phyloP scores from a whole-genome alignment of 1,140 invertebrate species.

The Atopsyche davidsoni region DNA sequence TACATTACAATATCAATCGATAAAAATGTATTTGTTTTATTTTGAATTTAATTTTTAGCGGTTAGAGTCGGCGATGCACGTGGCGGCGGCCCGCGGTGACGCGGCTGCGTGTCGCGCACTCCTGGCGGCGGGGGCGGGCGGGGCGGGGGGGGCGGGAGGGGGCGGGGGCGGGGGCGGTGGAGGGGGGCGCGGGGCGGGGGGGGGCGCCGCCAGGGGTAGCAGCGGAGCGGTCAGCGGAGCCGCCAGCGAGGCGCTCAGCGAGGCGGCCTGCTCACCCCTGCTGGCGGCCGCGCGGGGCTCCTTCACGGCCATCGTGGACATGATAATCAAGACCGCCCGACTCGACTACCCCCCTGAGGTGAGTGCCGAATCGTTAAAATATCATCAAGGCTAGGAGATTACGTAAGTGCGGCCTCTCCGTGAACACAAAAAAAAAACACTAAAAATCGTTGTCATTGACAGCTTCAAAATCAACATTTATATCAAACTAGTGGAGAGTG shows the following conservation, averaged over 20 bases:
- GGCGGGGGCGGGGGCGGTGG: constrained; percentile 9
- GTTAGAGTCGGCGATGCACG: constrained; percentile 24
- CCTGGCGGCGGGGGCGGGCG: constrained; percentile 21
- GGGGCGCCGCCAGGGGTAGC: constrained; percentile 30
- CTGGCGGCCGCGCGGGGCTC: constrained; percentile 71
- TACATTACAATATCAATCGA: too few species aligned
- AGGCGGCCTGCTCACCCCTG: constrained; percentile 57
- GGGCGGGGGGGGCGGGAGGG: constrained; percentile 30
- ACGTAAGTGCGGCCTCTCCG: too few species aligned
- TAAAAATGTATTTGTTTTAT: constrained; percentile 2
- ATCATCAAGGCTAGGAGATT: too few species aligned
- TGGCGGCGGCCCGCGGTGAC: constrained; percentile 25
- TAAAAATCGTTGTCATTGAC: too few species aligned
- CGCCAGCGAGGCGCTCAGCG: constrained; percentile 46
- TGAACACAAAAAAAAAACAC: too few species aligned
- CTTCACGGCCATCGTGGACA: constrained; percentile 78
- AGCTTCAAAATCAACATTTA: too few species aligned
- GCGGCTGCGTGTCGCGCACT: constrained; percentile 20
- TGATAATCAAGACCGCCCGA: constrained; percentile 72
- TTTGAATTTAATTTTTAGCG: constrained; percentile 9
- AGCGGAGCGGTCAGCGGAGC: constrained; percentile 44
- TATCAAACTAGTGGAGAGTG: too few species aligned
- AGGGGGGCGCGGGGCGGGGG: constrained; percentile 6
- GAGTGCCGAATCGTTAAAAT: background rate
- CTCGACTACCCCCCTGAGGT: constrained; percentile 41